Percentiles rank a stretch among this genome's conserved stretches.
Evolutionary conservation across 2,888 invertebrate species (phyloP).

Genomic region (Clusia tigrina): DNA sequence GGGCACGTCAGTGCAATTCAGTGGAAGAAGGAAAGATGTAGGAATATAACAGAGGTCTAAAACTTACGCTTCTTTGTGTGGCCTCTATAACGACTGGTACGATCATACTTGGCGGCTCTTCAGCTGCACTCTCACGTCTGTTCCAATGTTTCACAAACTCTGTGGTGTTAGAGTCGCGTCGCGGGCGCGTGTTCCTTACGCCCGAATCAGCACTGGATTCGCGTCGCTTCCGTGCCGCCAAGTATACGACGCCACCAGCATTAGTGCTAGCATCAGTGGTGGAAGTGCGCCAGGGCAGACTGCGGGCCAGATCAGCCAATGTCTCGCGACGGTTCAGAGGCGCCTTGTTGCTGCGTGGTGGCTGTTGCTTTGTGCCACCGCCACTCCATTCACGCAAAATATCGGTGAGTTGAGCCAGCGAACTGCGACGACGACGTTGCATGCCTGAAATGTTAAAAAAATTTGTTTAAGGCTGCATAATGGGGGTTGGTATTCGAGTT

Average conservation of each 20-base stretch:
- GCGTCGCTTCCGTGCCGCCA: conserved; percentile 75
- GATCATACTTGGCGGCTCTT: conserved; percentile 44
- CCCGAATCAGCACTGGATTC: conserved; percentile 90
- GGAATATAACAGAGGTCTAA: not conserved
- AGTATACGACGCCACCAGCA: conserved; percentile 45
- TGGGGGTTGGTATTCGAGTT: not conserved
- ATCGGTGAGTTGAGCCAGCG: conserved; percentile 87
- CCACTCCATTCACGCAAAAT: conserved; percentile 88
- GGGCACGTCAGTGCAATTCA: no score
- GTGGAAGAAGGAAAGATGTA: not conserved
- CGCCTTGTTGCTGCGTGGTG: conserved; percentile 62
- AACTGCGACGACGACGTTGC: conserved; percentile 80
- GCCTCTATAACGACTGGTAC: conserved; percentile 49
- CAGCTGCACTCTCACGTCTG: conserved; percentile 70
- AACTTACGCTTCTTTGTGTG: conserved; percentile 46
- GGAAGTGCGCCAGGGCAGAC: conserved; percentile 81
- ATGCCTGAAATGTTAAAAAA: conserved; percentile 63
- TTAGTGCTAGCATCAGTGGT: conserved; percentile 66
- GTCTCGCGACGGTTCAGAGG: conserved; percentile 86
- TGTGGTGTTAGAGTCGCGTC: conserved; percentile 78
- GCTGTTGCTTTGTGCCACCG: conserved; percentile 66
- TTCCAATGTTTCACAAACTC: conserved; percentile 79
- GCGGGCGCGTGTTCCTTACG: conserved; percentile 77
- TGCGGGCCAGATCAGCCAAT: conserved; percentile 85
- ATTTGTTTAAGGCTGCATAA: not conserved